A percentile compares a stretch with the other conserved stretches of the same genome.
Evolutionary conservation across 64 coral and sea anemone species (phyloP).

Genomic region (Dendrophyllia cribrosa): DNA sequence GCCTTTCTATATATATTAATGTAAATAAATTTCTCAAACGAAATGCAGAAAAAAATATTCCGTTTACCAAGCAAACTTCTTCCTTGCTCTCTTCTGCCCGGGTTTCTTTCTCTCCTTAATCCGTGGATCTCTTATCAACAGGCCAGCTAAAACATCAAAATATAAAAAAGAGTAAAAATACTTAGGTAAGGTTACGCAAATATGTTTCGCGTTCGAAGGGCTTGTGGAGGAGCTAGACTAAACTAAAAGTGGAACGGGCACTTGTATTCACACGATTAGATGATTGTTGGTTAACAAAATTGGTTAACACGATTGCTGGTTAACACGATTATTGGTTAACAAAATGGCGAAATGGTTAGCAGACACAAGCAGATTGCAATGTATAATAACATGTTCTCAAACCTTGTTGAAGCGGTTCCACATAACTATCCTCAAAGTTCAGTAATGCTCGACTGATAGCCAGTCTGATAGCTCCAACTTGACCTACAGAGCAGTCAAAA

Average conservation of each 20-base stretch:
- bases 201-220: too few species aligned
- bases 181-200: neutral
- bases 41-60: neutral
- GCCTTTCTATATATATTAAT: too few species aligned
- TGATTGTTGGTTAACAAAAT: too few species aligned
- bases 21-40: neutral
- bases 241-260: too few species aligned
- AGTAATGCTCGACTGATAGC: slow-evolving; percentile 94
- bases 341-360: too few species aligned
- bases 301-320: too few species aligned
- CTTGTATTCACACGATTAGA: too few species aligned
- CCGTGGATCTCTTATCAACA: slow-evolving; percentile 90
- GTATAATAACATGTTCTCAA: neutral
- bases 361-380: neutral
- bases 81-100: slow-evolving; percentile 98
- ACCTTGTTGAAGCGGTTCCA: slow-evolving; percentile 83
- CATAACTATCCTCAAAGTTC: slow-evolving; percentile 81
- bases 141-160: slow-evolving; percentile 61
- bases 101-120: slow-evolving; percentile 97
- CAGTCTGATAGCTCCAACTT: slow-evolving; percentile 89
- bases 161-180: neutral
- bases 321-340: too few species aligned
- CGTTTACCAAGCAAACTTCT: slow-evolving; percentile 98
- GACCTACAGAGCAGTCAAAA: slow-evolving; percentile 67
- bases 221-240: too few species aligned